Evolutionary conservation across 2,888 invertebrate genomes (phyloP).

Genomic region (Nasonovia ribisnigri): DNA sequence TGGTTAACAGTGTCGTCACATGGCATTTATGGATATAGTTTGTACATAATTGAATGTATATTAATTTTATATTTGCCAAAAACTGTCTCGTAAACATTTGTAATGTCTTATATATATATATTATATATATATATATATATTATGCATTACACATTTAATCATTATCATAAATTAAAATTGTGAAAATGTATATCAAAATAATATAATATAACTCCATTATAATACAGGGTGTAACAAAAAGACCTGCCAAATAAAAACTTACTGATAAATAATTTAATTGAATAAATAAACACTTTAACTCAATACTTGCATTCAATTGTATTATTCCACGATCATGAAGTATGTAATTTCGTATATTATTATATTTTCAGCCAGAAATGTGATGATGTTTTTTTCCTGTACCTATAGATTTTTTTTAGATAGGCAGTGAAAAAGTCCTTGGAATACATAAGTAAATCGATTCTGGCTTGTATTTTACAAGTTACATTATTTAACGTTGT

Average conservation of each 20-base stretch:
- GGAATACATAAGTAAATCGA: neutral
- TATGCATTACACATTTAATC: neutral
- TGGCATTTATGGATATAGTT: slow-evolving; percentile 23
- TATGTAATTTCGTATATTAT: neutral
- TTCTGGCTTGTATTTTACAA: neutral
- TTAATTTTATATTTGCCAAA: slow-evolving; percentile 35
- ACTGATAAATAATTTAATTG: neutral
- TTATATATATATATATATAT: neutral
- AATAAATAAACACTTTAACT: neutral
- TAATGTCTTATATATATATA: neutral
- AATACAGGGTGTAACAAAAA: neutral
- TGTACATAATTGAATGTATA: slow-evolving; percentile 11
- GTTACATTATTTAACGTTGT: neutral
- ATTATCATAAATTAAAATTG: neutral
- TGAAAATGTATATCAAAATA: neutral
- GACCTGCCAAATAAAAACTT: no score
- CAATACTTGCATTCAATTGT: neutral
- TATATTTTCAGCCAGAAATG: neutral
- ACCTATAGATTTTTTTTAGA: neutral
- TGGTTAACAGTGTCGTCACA: slow-evolving; percentile 43
- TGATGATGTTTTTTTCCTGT: neutral
- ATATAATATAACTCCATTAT: neutral
- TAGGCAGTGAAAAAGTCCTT: neutral
- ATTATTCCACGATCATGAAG: neutral
- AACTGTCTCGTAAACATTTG: slow-evolving; percentile 19